These are phyloP conservation scores for Otocyon megalotis DNA, from an alignment of 2,113 vertebrate genomes.

Conservation along the genomic window DNA sequence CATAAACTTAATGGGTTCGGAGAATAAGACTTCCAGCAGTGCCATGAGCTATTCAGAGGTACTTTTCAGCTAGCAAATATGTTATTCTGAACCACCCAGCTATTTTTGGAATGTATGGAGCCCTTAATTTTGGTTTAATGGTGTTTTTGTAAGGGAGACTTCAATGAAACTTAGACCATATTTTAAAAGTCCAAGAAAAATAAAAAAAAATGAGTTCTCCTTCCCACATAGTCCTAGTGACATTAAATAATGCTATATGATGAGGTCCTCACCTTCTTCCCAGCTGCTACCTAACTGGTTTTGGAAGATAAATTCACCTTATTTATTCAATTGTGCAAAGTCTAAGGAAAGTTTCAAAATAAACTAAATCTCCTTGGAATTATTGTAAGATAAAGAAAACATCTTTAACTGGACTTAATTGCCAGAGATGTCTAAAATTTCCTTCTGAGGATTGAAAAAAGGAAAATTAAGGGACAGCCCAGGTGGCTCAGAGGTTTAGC, in stretches of 20 bases:
- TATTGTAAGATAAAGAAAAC: background rate
- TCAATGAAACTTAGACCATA: conserved; percentile 20
- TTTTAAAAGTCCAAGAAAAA: conserved; percentile 56
- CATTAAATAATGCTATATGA: background rate
- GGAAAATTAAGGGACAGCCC: background rate
- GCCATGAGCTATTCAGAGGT: conserved; percentile 56
- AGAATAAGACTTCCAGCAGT: conserved; percentile 69
- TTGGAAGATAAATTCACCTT: conserved; percentile 55
- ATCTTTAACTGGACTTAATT: background rate
- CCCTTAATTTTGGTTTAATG: conserved; percentile 62
- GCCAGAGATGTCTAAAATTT: background rate
- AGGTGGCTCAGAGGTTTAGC: no score
- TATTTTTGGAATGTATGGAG: conserved; percentile 65
- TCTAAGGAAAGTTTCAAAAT: background rate
- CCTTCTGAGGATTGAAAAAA: background rate
- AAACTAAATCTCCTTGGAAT: conserved; percentile 5
- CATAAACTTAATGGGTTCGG: conserved; percentile 62
- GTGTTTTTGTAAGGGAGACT: conserved; percentile 55
- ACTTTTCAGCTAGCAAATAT: conserved; percentile 56
- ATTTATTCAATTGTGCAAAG: background rate
- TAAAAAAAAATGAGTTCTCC: background rate
- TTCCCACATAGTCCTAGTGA: background rate
- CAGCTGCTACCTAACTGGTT: background rate
- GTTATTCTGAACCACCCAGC: conserved; percentile 55
- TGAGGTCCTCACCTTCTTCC: background rate